These are phyloP conservation scores for Microcebus ravelobensis DNA, from an alignment of 2,113 vertebrate genomes.

Conservation along the genomic window DNA sequence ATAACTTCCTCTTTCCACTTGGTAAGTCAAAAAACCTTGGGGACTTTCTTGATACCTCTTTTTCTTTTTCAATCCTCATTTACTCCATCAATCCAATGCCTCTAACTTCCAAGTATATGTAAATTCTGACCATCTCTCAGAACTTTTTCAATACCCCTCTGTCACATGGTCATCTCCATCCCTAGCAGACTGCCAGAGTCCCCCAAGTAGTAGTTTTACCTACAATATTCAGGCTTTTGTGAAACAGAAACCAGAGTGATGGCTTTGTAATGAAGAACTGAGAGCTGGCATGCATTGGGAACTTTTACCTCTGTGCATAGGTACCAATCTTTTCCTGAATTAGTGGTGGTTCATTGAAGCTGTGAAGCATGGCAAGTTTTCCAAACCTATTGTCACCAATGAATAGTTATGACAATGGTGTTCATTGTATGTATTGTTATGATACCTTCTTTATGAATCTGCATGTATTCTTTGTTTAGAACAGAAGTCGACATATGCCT, in stretches of 20 bases:
- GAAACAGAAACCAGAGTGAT: neutral
- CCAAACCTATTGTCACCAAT: conserved; percentile 90
- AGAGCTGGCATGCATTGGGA: neutral
- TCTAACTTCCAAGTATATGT: neutral
- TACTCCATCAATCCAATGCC: neutral
- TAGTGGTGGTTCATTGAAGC: conserved; percentile 93
- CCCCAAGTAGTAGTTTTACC: too few species aligned
- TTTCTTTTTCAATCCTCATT: neutral
- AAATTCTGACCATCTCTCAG: neutral
- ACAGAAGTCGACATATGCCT: conserved; percentile 90
- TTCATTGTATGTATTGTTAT: conserved; percentile 92
- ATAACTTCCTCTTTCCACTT: neutral
- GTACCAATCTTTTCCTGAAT: neutral
- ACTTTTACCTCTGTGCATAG: neutral
- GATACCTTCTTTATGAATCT: conserved; percentile 91
- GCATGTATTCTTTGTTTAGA: conserved; percentile 88
- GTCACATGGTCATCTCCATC: neutral
- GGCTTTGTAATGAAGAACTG: neutral
- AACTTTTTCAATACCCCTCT: neutral
- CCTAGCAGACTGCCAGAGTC: neutral
- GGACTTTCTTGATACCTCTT: neutral
- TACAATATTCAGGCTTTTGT: neutral
- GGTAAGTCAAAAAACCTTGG: neutral
- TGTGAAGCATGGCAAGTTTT: conserved; percentile 91
- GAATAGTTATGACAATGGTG: conserved; percentile 90